Conservation (phyloP, 2,113 vertebrate genomes). For the Paedocypris sp. region DNA sequence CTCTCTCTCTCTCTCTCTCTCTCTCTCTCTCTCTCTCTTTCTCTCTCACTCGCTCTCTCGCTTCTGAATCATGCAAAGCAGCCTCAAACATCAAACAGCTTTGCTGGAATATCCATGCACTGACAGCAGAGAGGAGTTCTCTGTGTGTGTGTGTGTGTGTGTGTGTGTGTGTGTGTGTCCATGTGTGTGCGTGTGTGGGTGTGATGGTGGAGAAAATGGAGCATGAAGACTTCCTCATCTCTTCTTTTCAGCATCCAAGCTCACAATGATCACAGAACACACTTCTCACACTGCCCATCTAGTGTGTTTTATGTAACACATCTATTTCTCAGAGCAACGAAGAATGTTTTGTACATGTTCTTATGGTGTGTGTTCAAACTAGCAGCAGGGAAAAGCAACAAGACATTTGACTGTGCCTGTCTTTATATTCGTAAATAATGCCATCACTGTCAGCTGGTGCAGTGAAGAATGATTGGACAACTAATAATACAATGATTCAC, state of each 20-base stretch:
- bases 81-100: slow-evolving; percentile 17
- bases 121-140: neutral
- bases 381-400: too few relatives aligned
- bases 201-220: slow-evolving; percentile 14
- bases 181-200: neutral
- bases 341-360: too few relatives aligned
- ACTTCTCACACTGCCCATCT: slow-evolving; percentile 5
- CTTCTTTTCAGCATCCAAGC: slow-evolving; percentile 8
- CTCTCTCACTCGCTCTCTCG: neutral
- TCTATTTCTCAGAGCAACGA: too few relatives aligned
- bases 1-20: neutral
- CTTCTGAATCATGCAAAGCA: slow-evolving; percentile 19
- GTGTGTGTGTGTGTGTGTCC: neutral
- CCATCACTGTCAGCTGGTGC: too few relatives aligned
- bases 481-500: too few relatives aligned
- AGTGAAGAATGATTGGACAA: too few relatives aligned
- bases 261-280: slow-evolving; percentile 14
- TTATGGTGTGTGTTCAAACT: too few relatives aligned
- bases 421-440: too few relatives aligned
- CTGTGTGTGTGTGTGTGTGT: neutral
- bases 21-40: slow-evolving; percentile 1
- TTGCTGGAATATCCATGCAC: slow-evolving; percentile 5
- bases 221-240: slow-evolving; percentile 12
- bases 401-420: too few relatives aligned
- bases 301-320: too few relatives aligned